Conservation (phyloP, 2,888 invertebrate genomes). For the Protonemura montana region DNA sequence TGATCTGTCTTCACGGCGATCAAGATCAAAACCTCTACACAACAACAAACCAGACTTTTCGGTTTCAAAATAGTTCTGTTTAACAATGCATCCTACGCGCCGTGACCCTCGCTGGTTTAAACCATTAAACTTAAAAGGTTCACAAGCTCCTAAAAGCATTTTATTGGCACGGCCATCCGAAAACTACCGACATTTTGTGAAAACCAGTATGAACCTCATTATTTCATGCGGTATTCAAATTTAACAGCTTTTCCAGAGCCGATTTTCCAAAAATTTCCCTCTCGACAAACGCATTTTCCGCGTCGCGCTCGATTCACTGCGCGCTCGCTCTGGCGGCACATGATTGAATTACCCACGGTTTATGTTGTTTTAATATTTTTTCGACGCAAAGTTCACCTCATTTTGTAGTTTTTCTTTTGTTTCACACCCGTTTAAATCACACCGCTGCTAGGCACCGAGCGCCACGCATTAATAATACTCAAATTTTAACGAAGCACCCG, state of each 20-base stretch:
- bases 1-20: too few relatives aligned
- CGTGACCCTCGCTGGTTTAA: too few relatives aligned
- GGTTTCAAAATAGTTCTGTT: too few relatives aligned
- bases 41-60: too few relatives aligned
- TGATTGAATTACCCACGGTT: constrained; percentile 9
- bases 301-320: neutral
- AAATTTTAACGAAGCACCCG: neutral
- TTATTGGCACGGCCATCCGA: too few relatives aligned
- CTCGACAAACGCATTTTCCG: neutral
- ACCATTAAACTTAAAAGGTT: too few relatives aligned
- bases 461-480: neutral
- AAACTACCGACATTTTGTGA: too few relatives aligned
- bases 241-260: neutral
- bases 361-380: constrained; percentile 25
- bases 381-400: constrained; percentile 7
- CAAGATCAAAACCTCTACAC: too few relatives aligned
- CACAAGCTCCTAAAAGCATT: too few relatives aligned
- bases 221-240: neutral
- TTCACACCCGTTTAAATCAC: neutral
- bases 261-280: neutral
- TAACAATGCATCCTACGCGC: too few relatives aligned
- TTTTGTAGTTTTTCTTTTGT: neutral
- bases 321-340: neutral
- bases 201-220: neutral
- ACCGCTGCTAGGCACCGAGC: neutral